Conservation (phyloP, 1,140 invertebrate species). For the Drosophila sucinea region DNA sequence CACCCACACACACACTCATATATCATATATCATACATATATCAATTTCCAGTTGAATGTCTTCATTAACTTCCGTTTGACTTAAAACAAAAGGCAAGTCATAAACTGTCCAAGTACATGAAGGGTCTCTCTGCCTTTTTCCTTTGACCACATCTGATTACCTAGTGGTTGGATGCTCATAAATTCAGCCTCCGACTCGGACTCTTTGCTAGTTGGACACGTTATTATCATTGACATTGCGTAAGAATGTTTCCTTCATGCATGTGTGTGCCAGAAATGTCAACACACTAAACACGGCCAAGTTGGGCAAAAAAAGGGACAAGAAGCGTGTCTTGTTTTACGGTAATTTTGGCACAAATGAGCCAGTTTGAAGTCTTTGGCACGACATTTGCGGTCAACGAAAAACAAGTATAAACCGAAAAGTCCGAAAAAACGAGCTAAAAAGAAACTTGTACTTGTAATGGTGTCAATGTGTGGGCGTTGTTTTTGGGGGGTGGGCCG, state of each 20-base stretch:
- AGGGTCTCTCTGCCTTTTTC: not conserved
- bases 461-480: constrained; percentile 67
- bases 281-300: constrained; percentile 21
- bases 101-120: constrained; percentile 21
- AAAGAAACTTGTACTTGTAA: constrained; percentile 52
- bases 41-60: constrained; percentile 21
- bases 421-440: constrained; percentile 1
- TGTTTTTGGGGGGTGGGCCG: not conserved
- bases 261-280: constrained; percentile 35
- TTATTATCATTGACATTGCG: constrained; percentile 65
- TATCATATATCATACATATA: constrained; percentile 13
- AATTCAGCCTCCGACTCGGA: constrained; percentile 35
- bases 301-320: constrained; percentile 22
- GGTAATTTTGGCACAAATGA: constrained; percentile 62
- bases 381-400: constrained; percentile 18
- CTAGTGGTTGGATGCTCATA: constrained; percentile 41
- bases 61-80: not conserved
- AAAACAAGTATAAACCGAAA: not conserved
- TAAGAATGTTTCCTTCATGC: constrained; percentile 39
- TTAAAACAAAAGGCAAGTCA: constrained; percentile 23
- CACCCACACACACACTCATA: not conserved
- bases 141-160: constrained; percentile 65
- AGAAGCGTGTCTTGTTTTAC: constrained; percentile 52
- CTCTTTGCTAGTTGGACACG: constrained; percentile 52
- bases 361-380: constrained; percentile 49